These are phyloP conservation scores for Crematogaster levior DNA, from an alignment of 2,888 invertebrate genomes.

Conservation along the genomic window DNA sequence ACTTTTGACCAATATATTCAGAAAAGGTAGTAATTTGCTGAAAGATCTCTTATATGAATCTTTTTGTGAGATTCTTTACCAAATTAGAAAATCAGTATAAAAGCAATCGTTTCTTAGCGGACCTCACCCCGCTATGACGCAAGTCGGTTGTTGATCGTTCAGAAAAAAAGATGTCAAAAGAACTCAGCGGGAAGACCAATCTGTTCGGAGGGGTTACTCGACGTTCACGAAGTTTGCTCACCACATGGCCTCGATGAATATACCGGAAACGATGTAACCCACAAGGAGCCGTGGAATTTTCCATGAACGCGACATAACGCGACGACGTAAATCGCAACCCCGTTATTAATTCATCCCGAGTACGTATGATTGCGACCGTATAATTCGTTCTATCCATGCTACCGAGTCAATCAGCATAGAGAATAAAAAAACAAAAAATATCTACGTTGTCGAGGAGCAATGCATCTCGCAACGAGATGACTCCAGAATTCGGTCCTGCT, in stretches of 20 bases:
- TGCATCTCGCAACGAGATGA: background rate
- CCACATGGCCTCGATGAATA: conserved; percentile 41
- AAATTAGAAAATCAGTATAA: conserved; percentile 23
- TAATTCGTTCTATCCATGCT: conserved; percentile 4
- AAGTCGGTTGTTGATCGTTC: background rate
- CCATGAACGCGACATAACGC: background rate
- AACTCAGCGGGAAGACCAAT: background rate
- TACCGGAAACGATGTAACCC: conserved; percentile 35
- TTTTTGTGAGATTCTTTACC: background rate
- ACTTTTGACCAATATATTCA: background rate
- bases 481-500: background rate
- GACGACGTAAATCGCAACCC: background rate
- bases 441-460: background rate
- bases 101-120: background rate
- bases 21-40: background rate
- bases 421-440: background rate
- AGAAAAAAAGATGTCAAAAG: conserved; percentile 15
- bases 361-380: background rate
- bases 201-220: conserved; percentile 26
- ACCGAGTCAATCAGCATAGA: background rate
- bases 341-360: conserved; percentile 31
- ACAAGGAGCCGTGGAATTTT: conserved; percentile 19
- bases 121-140: background rate
- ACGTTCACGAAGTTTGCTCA: conserved; percentile 17
- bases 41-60: background rate